Evolutionary conservation across 2,888 invertebrate species (phyloP).

Genomic region (Hetaerina titia): DNA sequence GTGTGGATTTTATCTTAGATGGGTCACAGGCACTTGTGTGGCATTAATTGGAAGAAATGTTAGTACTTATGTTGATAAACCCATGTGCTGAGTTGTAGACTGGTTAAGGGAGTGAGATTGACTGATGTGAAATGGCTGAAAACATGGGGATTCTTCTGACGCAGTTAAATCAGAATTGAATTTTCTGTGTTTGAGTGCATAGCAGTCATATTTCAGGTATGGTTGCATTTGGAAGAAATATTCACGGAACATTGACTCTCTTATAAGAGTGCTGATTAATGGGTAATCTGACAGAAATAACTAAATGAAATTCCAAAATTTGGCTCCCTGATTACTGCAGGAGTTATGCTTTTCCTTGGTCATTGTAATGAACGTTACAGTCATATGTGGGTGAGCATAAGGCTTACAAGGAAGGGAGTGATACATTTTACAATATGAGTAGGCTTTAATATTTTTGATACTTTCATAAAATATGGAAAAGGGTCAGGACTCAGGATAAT

Average conservation of each 20-base stretch:
- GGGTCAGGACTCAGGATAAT: slow-evolving; percentile 67
- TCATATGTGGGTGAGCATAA: slow-evolving; percentile 25
- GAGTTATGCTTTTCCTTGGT: background rate
- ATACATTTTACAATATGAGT: slow-evolving; percentile 66
- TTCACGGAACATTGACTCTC: background rate
- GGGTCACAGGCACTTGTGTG: background rate
- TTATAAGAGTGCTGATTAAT: background rate
- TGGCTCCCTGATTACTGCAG: slow-evolving; percentile 17
- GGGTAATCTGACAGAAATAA: background rate
- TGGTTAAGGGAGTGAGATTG: background rate
- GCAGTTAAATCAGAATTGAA: background rate
- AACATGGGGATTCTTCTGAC: background rate
- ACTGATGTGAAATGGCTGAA: background rate
- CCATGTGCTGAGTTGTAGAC: background rate
- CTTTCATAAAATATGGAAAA: slow-evolving; percentile 77
- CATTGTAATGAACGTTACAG: slow-evolving; percentile 23
- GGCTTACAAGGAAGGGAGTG: slow-evolving; percentile 37
- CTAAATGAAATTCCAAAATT: slow-evolving; percentile 1
- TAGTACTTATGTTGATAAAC: background rate
- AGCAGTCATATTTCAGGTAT: background rate
- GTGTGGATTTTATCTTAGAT: background rate
- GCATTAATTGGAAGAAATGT: background rate
- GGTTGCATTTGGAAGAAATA: background rate
- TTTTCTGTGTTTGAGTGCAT: background rate
- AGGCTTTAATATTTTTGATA: slow-evolving; percentile 80